These are phyloP conservation scores for Caenorhabditis sp. DNA, from an alignment of 2,888 invertebrate genomes.

Conservation along the genomic window DNA sequence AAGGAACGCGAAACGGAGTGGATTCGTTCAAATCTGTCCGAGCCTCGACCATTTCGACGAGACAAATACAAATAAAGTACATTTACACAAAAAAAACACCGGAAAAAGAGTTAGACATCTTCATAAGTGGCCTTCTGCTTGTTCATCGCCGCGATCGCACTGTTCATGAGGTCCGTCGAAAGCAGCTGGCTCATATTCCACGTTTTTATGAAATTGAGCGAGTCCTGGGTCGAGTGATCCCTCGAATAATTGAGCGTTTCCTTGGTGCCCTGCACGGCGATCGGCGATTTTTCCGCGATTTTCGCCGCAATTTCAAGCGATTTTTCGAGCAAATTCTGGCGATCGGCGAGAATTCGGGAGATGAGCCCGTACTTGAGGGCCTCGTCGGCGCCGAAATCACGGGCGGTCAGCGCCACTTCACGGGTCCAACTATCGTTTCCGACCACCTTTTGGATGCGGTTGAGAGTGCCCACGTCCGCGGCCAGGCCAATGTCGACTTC, in stretches of 20 bases:
- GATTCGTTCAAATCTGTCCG: too few relatives aligned
- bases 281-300: constrained; percentile 92
- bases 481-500: constrained; percentile 89
- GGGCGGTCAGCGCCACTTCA: constrained; percentile 90
- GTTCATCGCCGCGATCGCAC: constrained; percentile 84
- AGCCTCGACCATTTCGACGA: too few relatives aligned
- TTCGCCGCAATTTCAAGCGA: constrained; percentile 84
- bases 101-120: constrained; percentile 69
- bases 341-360: constrained; percentile 49
- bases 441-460: constrained; percentile 90
- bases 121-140: constrained; percentile 66
- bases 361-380: constrained; percentile 65
- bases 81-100: too few relatives aligned
- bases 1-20: too few relatives aligned
- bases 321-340: constrained; percentile 42
- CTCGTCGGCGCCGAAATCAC: constrained; percentile 85
- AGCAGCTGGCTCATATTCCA: constrained; percentile 91
- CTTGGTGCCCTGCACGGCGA: constrained; percentile 94
- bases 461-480: constrained; percentile 94
- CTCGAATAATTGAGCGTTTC: constrained; percentile 86
- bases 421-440: constrained; percentile 90
- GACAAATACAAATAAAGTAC: too few relatives aligned
- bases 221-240: constrained; percentile 89
- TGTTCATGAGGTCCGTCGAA: constrained; percentile 88
- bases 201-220: constrained; percentile 90